Evolutionary conservation across 2,113 vertebrate genomes (phyloP), one percentile per base, ranked within the genome.

Genomic region (Alosa alosa): DNA sequence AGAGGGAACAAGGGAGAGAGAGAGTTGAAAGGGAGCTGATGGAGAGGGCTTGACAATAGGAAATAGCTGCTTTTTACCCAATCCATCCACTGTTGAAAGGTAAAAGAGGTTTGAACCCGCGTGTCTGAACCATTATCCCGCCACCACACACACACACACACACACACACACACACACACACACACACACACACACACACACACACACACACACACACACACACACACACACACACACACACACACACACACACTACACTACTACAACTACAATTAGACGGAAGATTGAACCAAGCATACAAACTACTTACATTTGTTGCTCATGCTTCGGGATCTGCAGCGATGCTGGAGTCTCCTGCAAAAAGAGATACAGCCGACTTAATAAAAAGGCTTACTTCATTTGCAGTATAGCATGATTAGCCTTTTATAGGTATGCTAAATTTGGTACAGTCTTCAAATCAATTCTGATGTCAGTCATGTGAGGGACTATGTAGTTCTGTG

Each of bases 301-400:
- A 60, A 55, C 9, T 64, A 94, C 95, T 94, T 91, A 94, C 94
- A 95, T 95, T 91, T 92, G 93, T 86, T 88, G 91, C 81, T 92
- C 92, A 93, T 93, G 90, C 87, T 90, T 88, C 89, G 84, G 83
- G 88, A 84, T 89, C 75, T 87, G 86, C 13, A 9, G 18, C 36
- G 31, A 36, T 15, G 31, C 2, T 78, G 86, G 81, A 50, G 86
- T 57, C 88, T 90, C 88, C 94, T 95, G 92, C 85, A 46, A 64
- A 87, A 82, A 94, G 83, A 92, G 84, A 52, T 1, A 52, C 50
- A 57, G 15, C 31, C 31, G n/a, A n/a, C n/a, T n/a, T n/a, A n/a
- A n/a, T n/a, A n/a, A n/a, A n/a, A n/a, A n/a, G n/a, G n/a, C n/a
- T n/a, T n/a, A n/a, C n/a, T n/a, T n/a, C n/a, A n/a, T n/a, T n/a